Evolutionary conservation across 2,113 vertebrate genomes (phyloP), one percentile per base, ranked within the genome.

Genomic region (Oryzias woworae): DNA sequence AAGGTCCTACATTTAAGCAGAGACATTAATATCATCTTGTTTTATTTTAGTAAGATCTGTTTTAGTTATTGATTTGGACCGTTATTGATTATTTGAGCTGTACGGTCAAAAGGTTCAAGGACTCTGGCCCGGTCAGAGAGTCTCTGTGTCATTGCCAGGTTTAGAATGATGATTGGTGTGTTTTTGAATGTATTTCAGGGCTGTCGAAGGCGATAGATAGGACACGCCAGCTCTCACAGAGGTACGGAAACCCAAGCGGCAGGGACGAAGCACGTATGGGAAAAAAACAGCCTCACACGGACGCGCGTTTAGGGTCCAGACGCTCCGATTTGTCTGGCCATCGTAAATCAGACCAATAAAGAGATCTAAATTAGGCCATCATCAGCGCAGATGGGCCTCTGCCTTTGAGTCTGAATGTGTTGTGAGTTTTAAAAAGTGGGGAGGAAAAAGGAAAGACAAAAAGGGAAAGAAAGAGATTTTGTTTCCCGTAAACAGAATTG

Each of bases 351-450:
- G 81, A 73, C 78, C 84, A 82, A 86, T 88, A 86, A 85, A 85
- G 76, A 84, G 81, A 84, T 84, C 81, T 84, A 88, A 88, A 87
- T 87, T 85, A 87, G 83, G 85, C 83, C 79, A 85, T 88, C 86
- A 86, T 88, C 81, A 88, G 84, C 85, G 81, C 83, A 87, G 83
- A 88, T 88, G 85, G 83, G 78, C 75, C 77, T 45, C 22, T 10
- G 6, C 48, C 55, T 45, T 49, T 60, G 66, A 50, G 59, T 62
- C 60, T 56, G 59, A 28, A 50, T 51, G 56, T 58, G 43, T 53
- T 55, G 69, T 59, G 69, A 24, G 69, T 53, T 55, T 43, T 41
- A 53, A 31, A 68, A 75, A 77, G 59, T 54, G 68, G 22, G 47
- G 52, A 64, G 56, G 63, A 59, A 64, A 77, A 68, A 62, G 67